These are phyloP conservation scores for Malurus alboscapulatus DNA, from an alignment of 2,113 vertebrate genomes.

Conservation along the genomic window DNA sequence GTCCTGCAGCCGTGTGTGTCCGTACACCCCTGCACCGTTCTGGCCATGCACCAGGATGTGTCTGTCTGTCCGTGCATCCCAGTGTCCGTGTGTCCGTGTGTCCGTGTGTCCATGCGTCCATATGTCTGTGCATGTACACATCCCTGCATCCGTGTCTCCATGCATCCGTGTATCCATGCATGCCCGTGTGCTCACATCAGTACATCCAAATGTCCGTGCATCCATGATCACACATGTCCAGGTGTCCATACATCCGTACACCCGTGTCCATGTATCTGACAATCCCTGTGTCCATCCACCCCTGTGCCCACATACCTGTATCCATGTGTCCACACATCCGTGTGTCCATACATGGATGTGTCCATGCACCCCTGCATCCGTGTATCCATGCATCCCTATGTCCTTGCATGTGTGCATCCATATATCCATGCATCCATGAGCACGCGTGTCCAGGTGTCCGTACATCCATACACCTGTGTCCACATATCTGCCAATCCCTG, in stretches of 20 bases:
- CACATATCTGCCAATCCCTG: fast-evolving
- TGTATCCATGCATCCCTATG: neutral
- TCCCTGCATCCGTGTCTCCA: neutral
- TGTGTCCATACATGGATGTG: fast-evolving
- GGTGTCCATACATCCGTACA: neutral
- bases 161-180: neutral
- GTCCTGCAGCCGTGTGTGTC: neutral
- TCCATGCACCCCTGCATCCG: neutral
- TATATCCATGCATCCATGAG: too few relatives aligned
- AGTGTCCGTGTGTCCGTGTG: fast-evolving
- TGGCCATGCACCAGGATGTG: neutral
- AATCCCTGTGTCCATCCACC: neutral
- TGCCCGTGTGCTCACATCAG: neutral
- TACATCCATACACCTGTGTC: neutral
- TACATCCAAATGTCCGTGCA: neutral
- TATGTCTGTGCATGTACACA: fast-evolving
- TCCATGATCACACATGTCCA: neutral
- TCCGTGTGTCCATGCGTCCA: neutral
- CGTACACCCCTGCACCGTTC: fast-evolving
- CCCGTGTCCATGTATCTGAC: neutral
- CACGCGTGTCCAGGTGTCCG: neutral
- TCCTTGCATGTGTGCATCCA: neutral
- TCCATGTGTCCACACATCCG: neutral
- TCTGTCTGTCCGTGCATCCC: neutral
- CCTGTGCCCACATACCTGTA: too few relatives aligned